Evolutionary conservation across 2,113 vertebrate genomes (phyloP).

Genomic region (Phalacrocorax pelagicus): DNA sequence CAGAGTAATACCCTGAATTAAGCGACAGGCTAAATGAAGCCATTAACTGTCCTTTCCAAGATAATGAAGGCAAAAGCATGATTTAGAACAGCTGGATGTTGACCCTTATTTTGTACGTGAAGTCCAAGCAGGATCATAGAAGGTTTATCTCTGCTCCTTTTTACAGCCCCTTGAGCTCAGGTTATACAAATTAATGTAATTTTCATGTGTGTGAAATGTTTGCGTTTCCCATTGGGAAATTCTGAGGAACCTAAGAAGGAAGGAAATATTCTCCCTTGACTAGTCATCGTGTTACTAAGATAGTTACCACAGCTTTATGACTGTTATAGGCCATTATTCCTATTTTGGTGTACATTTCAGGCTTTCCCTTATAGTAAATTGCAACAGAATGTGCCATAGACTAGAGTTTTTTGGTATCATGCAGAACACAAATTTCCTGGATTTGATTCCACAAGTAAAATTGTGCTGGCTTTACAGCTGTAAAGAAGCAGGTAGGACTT

Average conservation of each 20-base stretch:
- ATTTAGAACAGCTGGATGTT: not conserved
- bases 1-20: constrained; percentile 54
- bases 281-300: not conserved
- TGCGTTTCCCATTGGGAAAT: not conserved
- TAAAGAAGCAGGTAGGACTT: not conserved
- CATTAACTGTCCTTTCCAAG: constrained; percentile 47
- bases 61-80: not conserved
- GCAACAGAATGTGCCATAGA: not conserved
- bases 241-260: not conserved
- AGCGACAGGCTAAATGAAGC: constrained; percentile 58
- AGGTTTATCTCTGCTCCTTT: not conserved
- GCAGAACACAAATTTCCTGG: not conserved
- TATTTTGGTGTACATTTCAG: not conserved
- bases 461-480: not conserved
- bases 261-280: not conserved
- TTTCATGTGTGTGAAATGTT: not conserved
- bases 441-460: not conserved
- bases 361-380: not conserved
- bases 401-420: no score
- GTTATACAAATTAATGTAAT: not conserved
- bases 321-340: not conserved
- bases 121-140: not conserved
- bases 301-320: not conserved
- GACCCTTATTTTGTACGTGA: not conserved
- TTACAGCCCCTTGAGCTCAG: not conserved